Percentiles rank a stretch among this genome's conserved stretches.
Conservation (phyloP, 2,888 invertebrate species). For the Copidosoma aretas region DNA sequence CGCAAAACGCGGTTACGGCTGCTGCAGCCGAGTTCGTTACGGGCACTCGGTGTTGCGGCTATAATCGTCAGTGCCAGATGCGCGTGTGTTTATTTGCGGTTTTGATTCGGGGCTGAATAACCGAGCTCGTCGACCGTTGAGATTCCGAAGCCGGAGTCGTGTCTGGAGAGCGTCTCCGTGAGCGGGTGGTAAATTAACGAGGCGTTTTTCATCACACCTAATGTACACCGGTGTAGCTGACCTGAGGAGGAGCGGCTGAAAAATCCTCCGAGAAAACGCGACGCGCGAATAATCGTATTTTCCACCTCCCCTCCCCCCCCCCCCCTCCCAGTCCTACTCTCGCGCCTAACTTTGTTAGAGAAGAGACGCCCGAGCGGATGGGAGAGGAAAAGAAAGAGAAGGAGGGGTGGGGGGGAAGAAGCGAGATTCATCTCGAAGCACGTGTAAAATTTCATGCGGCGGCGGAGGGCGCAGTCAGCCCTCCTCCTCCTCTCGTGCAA, state of each 20-base stretch:
- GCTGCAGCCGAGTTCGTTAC: too few species aligned
- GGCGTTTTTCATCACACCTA: too few species aligned
- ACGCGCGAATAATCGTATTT: too few species aligned
- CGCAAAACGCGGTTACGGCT: background rate
- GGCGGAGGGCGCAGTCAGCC: background rate
- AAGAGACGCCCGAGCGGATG: background rate
- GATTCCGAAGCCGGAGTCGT: too few species aligned
- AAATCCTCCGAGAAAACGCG: too few species aligned
- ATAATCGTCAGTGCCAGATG: slow-evolving; percentile 44
- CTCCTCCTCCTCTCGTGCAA: background rate
- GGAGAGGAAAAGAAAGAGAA: slow-evolving; percentile 5
- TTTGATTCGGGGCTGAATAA: too few species aligned
- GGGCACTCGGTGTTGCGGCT: slow-evolving; percentile 36
- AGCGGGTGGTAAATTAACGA: too few species aligned
- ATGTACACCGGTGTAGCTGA: too few species aligned
- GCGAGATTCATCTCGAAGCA: slow-evolving; percentile 23
- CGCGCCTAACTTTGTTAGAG: slow-evolving; percentile 4
- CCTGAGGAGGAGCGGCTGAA: too few species aligned
- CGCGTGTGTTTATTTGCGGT: background rate
- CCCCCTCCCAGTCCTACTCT: background rate
- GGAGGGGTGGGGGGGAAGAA: background rate
- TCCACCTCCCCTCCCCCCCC: too few species aligned
- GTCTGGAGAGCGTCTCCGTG: too few species aligned
- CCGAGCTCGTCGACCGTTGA: too few species aligned
- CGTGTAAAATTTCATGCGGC: slow-evolving; percentile 26